Evolutionary conservation across 2,113 vertebrate genomes (phyloP), one percentile per base, ranked within the genome.

Genomic region (Myiozetetes cayanensis): DNA sequence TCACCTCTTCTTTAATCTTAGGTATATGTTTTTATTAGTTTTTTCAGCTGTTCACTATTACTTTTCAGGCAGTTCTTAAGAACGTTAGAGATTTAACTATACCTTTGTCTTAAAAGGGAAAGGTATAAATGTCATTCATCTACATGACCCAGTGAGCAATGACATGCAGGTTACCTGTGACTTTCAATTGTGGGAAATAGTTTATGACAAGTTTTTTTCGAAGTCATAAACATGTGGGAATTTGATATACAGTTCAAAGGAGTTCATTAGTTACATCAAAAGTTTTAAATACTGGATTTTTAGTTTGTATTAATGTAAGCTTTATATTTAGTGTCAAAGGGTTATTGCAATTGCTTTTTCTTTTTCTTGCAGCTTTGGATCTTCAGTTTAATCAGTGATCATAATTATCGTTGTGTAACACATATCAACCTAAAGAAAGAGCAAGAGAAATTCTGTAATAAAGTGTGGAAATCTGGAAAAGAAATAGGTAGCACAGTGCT

Each of bases 341-440:
- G 6, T n/a, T 74, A 30, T 43, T 70, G 33, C 30, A 74, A 49
- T 59, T 87, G 9, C 19, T 67, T 71, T 62, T 74, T 71, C 31
- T 85, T 94, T 84, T 58, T 87, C 53, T 96, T 98, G 59, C 90
- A 99, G 99, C 96, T 99, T 30, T 98, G 98, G 98, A 93, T 98
- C 89, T 99, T 99, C 97, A 98, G 98, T 95, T 96, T 99, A 91
- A 82, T 73, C 12, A 95, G 93, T 31, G 94, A 95, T 31, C 95
- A 98, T 81, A 98, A 97, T 52, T 99, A 98, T 79, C 97, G 97
- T 21, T 88, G 97, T 11, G 85, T 99, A 91, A 92, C 97, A 20
- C 98, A 79, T 52, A 97, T 98, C 31, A 96, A 99, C 94, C 96
- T 99, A 61, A 96, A 96, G 62, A 99, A 98, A 96, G 91, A 98